Percentiles rank a stretch among this genome's conserved stretches.
Conservation (phyloP, 2,888 invertebrate species). For the Acronicta leporina region DNA sequence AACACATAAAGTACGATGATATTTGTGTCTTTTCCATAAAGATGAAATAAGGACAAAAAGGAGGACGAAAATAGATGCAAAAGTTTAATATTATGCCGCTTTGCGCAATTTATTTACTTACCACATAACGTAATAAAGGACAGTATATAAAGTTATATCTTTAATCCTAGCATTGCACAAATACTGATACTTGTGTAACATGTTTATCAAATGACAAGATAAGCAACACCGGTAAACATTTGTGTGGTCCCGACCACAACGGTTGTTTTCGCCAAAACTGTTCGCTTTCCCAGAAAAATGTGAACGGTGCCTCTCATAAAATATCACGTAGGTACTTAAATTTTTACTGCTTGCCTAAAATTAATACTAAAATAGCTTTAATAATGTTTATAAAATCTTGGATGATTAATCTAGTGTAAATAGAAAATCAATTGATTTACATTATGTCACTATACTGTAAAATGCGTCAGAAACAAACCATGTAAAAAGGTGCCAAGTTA, state of each 20-base stretch:
- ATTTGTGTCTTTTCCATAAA: constrained; percentile 22
- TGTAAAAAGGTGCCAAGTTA: too few species aligned
- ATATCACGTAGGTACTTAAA: constrained; percentile 43
- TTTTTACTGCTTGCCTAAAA: constrained; percentile 22
- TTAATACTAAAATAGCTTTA: not conserved
- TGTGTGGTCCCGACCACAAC: constrained; percentile 63
- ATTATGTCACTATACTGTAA: too few species aligned
- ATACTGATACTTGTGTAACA: constrained; percentile 17
- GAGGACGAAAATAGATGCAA: constrained; percentile 1
- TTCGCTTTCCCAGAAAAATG: constrained; percentile 49
- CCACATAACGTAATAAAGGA: not conserved
- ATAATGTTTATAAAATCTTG: too few species aligned
- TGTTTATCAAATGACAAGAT: constrained; percentile 47
- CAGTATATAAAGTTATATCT: not conserved
- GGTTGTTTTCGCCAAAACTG: constrained; percentile 41
- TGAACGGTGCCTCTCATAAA: constrained; percentile 31
- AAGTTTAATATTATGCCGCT: not conserved
- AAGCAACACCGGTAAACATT: constrained; percentile 60
- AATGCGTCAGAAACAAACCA: too few species aligned
- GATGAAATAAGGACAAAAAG: constrained; percentile 7
- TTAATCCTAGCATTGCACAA: not conserved
- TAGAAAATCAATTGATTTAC: too few species aligned
- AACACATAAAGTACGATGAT: constrained; percentile 34
- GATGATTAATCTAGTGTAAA: too few species aligned
- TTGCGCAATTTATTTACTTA: not conserved